Evolutionary conservation across 2,797 vertebrate genomes (phyloP), one percentile per base, ranked within the genome.

Genomic region (Leptatherina wallacei): DNA sequence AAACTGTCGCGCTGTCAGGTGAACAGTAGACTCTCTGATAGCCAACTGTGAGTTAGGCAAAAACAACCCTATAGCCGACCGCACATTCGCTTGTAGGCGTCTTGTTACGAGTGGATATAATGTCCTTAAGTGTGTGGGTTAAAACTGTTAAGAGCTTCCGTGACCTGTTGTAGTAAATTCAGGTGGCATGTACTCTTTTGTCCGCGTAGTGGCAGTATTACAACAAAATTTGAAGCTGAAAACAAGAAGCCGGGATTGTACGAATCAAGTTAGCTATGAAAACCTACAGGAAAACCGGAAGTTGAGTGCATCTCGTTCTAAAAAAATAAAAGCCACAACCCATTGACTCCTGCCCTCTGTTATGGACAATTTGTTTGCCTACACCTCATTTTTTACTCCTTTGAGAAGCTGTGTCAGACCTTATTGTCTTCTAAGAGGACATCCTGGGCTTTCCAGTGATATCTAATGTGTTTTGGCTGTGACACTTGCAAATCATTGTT

Each of bases 191-290:
- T 32, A 55, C 80, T 54, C 60, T 3, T 44, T 11, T 82, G 66
- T 58, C 91, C 91, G 69, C 88, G 77, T 2, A 80, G 86, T 65
- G 90, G 87, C 88, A 77, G 82, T 85, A 75, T 73, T 68, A 75
- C 55, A 57, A 33, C 71, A 61, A 71, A 68, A 69, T 61, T 74
- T 29, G 27, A 56, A 73, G 83, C 81, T 69, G 35, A 84, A 85
- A 91, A 89, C 81, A 87, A 82, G 88, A 75, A 88, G 89, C 80
- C 81, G 75, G 65, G 71, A 60, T n/a, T 54, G 63, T 36, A 42
- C 2, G 16, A 0, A 1, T 77, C 66, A 86, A 87, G 80, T 3
- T 59, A 2, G 3, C 14, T 1, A 0, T 11, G 33, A 5, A 0
- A 29, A 20, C 33, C 3, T 4, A 24, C 14, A 6, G 0, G 0